Evolutionary conservation across 53 echinoderm and acorn worm genomes (phyloP).

Genomic region (Pentamera pediparva): DNA sequence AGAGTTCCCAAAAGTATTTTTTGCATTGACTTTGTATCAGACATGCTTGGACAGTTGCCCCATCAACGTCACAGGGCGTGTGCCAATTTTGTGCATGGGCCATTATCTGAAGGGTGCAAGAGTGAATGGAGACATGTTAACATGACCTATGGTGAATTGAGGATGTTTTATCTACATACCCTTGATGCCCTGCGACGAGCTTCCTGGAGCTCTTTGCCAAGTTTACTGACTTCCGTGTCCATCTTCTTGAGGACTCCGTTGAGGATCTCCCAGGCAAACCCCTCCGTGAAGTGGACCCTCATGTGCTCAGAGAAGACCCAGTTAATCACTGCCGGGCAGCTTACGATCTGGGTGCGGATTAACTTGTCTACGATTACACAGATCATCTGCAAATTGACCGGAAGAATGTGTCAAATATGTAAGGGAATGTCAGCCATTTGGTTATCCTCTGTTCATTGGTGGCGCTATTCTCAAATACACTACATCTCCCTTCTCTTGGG

Average conservation of each 20-base stretch:
- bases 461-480: too few relatives aligned
- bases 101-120: too few relatives aligned
- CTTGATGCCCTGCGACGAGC: conserved; percentile 39
- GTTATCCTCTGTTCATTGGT: too few relatives aligned
- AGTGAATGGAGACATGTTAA: not conserved
- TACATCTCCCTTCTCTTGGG: too few relatives aligned
- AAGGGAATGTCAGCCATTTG: too few relatives aligned
- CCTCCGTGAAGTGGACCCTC: conserved; percentile 74
- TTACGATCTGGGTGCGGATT: conserved; percentile 86
- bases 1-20: too few relatives aligned
- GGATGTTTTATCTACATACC: not conserved
- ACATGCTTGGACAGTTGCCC: not conserved
- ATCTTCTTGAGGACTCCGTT: conserved; percentile 87
- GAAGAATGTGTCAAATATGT: not conserved
- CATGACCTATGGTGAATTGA: not conserved
- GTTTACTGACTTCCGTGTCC: conserved; percentile 75
- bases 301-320: conserved; percentile 92
- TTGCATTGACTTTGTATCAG: too few relatives aligned
- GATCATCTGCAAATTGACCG: conserved; percentile 58
- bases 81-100: too few relatives aligned
- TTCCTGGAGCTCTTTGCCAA: conserved; percentile 59
- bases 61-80: too few relatives aligned
- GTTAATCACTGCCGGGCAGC: conserved; percentile 88
- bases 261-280: conserved; percentile 91
- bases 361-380: conserved; percentile 90